These are phyloP conservation scores for Leucoraja erinaceus DNA, from an alignment of 2,113 vertebrate genomes.

Conservation along the genomic window DNA sequence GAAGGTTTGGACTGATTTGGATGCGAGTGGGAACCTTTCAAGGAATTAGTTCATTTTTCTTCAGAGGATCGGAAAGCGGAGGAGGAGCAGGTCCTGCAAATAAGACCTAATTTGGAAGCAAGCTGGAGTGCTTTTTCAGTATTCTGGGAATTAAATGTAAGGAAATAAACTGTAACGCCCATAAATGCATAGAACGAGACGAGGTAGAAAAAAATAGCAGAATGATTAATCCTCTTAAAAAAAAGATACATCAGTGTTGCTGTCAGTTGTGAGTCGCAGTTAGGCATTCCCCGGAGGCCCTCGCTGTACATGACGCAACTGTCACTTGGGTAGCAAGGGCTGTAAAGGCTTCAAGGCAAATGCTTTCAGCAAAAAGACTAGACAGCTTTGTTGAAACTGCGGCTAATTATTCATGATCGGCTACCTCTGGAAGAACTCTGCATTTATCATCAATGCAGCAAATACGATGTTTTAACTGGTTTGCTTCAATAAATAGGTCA, in stretches of 20 bases:
- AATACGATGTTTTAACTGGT: background rate
- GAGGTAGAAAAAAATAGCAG: background rate
- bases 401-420: slow-evolving; percentile 7
- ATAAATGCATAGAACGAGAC: background rate
- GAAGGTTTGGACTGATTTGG: background rate
- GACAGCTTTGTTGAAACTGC: background rate
- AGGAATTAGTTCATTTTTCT: background rate
- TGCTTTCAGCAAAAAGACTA: background rate
- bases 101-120: background rate
- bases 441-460: background rate
- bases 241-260: background rate
- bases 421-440: background rate
- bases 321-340: background rate
- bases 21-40: background rate
- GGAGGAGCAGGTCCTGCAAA: background rate
- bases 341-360: slow-evolving; percentile 15
- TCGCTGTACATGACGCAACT: background rate
- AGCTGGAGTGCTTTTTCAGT: background rate
- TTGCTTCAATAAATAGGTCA: background rate
- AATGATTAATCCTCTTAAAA: slow-evolving; percentile 17
- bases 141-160: background rate
- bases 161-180: background rate
- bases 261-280: background rate
- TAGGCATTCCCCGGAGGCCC: background rate
- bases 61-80: background rate